Evolutionary conservation across 2,113 vertebrate genomes (phyloP).

Genomic region (Labeo catla): DNA sequence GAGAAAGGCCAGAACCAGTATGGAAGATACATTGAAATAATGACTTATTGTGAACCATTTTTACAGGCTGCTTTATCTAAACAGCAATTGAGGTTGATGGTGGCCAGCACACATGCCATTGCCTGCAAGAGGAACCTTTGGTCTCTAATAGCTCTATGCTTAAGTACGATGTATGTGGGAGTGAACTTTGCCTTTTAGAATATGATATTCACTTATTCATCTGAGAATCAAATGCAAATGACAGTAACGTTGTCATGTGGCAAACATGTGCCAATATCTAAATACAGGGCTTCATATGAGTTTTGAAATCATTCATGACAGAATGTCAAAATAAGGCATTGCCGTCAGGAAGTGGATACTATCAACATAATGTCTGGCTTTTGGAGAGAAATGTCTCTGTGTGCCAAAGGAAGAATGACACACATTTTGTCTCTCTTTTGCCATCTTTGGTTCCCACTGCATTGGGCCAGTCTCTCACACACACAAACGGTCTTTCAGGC

Average conservation of each 20-base stretch:
- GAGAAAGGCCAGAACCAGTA: neutral
- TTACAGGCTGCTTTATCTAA: neutral
- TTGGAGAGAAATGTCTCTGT: constrained; percentile 13
- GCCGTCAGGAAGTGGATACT: neutral
- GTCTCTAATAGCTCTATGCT: neutral
- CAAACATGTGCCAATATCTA: neutral
- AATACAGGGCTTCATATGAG: neutral
- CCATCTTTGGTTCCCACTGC: neutral
- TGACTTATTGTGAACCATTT: neutral
- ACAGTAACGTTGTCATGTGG: neutral
- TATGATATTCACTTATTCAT: neutral
- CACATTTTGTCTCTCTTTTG: constrained; percentile 11
- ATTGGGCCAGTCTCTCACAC: constrained; percentile 19
- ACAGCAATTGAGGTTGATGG: neutral
- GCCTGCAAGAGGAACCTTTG: neutral
- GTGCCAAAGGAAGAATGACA: constrained; percentile 29
- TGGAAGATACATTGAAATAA: neutral
- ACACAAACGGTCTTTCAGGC: constrained; percentile 23
- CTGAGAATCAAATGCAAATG: neutral
- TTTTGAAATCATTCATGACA: neutral
- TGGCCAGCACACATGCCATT: neutral
- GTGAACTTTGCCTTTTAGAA: neutral
- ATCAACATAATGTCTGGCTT: neutral
- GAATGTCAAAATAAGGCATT: constrained; percentile 15
- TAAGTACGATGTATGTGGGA: neutral